phyloP scores from a whole-genome alignment of 2,113 vertebrate species.

The Tachysurus fulvidraco region DNA sequence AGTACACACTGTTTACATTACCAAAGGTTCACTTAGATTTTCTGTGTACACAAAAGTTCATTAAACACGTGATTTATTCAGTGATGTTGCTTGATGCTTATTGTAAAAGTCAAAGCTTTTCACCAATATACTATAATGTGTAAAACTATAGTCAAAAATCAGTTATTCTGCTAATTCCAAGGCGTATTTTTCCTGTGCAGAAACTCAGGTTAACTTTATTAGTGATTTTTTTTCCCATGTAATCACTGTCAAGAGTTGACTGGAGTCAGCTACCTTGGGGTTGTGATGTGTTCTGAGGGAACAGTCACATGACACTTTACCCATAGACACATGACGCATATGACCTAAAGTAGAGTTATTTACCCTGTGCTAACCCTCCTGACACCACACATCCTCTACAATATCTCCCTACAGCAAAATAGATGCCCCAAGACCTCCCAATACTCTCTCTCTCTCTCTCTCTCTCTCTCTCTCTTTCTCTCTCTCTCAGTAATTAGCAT shows the following conservation, averaged over 20 bases:
- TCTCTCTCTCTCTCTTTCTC: conserved; percentile 3
- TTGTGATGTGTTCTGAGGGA: conserved; percentile 32
- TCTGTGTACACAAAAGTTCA: background rate
- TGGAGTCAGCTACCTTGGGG: conserved; percentile 28
- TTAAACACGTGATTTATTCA: no score
- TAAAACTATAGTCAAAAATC: background rate
- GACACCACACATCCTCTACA: conserved; percentile 53
- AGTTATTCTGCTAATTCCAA: background rate
- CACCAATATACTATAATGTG: background rate
- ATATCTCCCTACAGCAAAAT: conserved; percentile 42
- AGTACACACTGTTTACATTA: background rate
- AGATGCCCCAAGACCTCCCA: conserved; percentile 22
- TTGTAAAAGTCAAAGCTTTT: background rate
- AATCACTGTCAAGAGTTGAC: conserved; percentile 15
- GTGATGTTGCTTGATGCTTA: no score
- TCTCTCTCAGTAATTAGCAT: conserved; percentile 30
- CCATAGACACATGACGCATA: conserved; percentile 36
- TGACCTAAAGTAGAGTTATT: conserved; percentile 58
- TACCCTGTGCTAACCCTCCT: conserved; percentile 47
- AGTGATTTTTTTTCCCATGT: conserved; percentile 9
- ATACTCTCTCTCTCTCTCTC: background rate
- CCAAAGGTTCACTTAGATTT: background rate
- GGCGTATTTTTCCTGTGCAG: background rate
- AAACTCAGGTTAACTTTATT: background rate
- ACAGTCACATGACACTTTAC: conserved; percentile 43